Base-by-base conservation (phyloP, 2,888 invertebrate species). In the Drosophila meridionalis region DNA sequence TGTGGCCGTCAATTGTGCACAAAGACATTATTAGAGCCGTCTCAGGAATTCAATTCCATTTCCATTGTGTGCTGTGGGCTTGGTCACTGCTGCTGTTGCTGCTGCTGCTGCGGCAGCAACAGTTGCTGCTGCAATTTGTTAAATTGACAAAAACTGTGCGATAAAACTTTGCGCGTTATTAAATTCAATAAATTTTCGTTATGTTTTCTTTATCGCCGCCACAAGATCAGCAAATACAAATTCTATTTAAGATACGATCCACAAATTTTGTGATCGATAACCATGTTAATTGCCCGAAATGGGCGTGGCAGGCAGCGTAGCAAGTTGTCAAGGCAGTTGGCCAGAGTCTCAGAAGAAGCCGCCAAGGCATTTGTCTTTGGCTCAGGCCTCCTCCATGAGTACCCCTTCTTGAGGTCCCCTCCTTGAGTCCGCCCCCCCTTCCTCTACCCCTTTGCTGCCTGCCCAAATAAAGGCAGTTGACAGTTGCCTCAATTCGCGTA, bases 11-110 rank as follows among this genome's bases (percentile, higher is more conserved):
- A 87, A 89, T 87, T 87, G 88, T 73, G 79, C 89, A 87, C 90
- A 87, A 87, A 87, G 87, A 87, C 87, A 87, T 87, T 87, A 87
- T 87, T 87, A 90, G 89, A 90, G 84, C 87, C 84, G 88, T 72
- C 78, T 20, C 61, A 76, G 90, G 87, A 87, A 90, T 90, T 90
- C 83, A 82, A 87, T 86, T 83, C 83, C 83, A 80, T 89, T 86
- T 83, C 86, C 88, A 84, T 88, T 84, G 83, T 83, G 68, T 32
- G 58, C 28, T 36, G 61, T 68, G 80, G 85, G 82, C 83, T 82
- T 86, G 85, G 58, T 47, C 57, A 55, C 57, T 7, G 43, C 57
- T 43, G 60, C 48, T 47, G 55, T 36, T 56, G 58, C 57, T 71
- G 71, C 62, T 69, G 82, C 52, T 70, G 70, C 62, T 69, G 82